These are phyloP conservation scores for Buathra laborator DNA, from an alignment of 2,888 invertebrate species.

Conservation along the genomic window DNA sequence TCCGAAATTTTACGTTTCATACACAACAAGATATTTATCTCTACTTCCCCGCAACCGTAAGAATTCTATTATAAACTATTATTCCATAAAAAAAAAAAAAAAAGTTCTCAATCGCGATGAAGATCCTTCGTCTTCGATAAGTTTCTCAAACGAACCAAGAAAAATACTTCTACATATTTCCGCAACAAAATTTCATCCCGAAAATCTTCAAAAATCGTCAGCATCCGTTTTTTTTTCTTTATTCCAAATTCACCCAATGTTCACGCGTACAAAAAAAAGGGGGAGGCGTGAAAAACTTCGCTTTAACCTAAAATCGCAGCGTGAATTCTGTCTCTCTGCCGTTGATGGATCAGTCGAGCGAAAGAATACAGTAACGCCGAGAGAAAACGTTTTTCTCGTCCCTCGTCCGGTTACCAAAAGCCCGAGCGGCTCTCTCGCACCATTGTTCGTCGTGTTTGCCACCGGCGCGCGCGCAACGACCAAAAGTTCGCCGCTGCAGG, in stretches of 20 bases:
- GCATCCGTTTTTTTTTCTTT: background rate
- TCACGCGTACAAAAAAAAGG: constrained; percentile 10
- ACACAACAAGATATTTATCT: constrained; percentile 43
- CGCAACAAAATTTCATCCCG: constrained; percentile 1
- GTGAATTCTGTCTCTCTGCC: constrained; percentile 16
- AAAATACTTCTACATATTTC: constrained; percentile 41
- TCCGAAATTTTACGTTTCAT: constrained; percentile 19
- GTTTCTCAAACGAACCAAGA: background rate
- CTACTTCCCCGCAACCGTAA: background rate
- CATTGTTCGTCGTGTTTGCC: constrained; percentile 68
- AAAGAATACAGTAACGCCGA: constrained; percentile 46
- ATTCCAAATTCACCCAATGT: constrained; percentile 34
- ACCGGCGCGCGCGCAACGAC: constrained; percentile 1
- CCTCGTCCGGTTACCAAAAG: constrained; percentile 63
- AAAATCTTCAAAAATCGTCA: no score
- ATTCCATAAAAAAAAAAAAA: constrained; percentile 32
- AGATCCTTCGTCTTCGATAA: constrained; percentile 61
- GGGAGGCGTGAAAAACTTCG: constrained; percentile 63
- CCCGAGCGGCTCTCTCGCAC: constrained; percentile 13
- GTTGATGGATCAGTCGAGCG: constrained; percentile 3
- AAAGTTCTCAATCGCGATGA: constrained; percentile 42
- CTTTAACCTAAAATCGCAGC: constrained; percentile 1
- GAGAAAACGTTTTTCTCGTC: constrained; percentile 42
- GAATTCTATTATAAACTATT: constrained; percentile 43
- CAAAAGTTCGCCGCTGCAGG: constrained; percentile 1